Evolutionary conservation across 2,888 invertebrate species (phyloP), one percentile per base, ranked within the genome.

Genomic region (Pyrrhosoma nymphula): DNA sequence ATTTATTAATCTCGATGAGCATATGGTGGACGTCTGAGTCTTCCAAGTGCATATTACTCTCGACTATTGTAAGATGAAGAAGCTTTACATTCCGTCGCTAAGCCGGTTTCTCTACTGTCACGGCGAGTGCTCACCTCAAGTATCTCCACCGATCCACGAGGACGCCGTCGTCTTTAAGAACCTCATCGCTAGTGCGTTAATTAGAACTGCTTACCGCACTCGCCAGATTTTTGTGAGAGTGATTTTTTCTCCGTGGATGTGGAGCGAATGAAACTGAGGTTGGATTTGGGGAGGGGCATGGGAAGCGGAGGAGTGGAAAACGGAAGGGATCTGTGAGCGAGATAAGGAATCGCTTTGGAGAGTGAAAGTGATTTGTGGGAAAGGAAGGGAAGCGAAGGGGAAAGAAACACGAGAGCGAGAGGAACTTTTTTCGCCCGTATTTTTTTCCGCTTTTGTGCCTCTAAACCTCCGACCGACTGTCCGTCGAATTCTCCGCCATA

Each of bases 301-400:
- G 82, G 35, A 82, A 35, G 35, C 55, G 16, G 8, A 14, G 89
- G n/a, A 12, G 55, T 30, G 35, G 55, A 26, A 56, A 35, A 35
- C 16, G 89, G 89, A 89, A 55, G 35, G 30, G 89, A 26, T 55
- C 26, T 12, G 55, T 6, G n/a, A 26, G n/a, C 47, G 56, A 89
- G 89, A 47, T 89, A 55, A 35, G 26, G 89, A 39, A 35, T 30
- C 30, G 30, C 30, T 60, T 30, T 30, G 30, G 30, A 35, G 82
- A 35, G 82, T 30, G 47, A 30, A 47, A 55, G 30, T 26, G 89
- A 30, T n/a, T 47, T 47, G 14, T 26, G 26, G 69, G 26, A 3
- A 20, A 39, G 26, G 93, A 82, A 23, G 63, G 26, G 93, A 82
- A 82, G 35, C 82, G 82, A 82, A 82, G 82, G 82, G 82, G 82